phyloP scores from a whole-genome alignment of 2,797 vertebrate genomes.

The Parauchenoglanis punctatus region DNA sequence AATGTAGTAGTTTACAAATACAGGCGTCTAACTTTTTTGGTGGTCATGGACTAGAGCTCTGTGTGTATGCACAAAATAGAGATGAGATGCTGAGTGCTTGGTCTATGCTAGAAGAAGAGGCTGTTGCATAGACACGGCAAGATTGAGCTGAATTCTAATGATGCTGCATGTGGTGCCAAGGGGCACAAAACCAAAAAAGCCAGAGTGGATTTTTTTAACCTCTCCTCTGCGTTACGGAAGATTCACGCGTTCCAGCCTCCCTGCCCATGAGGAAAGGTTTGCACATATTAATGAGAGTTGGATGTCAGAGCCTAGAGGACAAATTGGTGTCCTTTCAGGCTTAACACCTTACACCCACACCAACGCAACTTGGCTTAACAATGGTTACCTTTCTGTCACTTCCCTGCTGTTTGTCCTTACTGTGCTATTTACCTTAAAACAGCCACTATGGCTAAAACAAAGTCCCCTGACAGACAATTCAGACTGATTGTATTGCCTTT shows the following conservation, averaged over 20 bases:
- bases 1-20: slow-evolving; percentile 28
- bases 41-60: neutral
- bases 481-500: neutral
- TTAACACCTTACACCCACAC: slow-evolving; percentile 37
- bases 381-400: neutral
- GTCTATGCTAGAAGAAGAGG: slow-evolving; percentile 53
- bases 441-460: neutral
- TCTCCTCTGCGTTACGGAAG: slow-evolving; percentile 46
- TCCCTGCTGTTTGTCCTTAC: neutral
- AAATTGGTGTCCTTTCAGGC: slow-evolving; percentile 46
- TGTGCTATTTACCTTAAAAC: neutral
- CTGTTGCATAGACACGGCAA: slow-evolving; percentile 65
- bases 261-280: slow-evolving; percentile 50
- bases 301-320: slow-evolving; percentile 57
- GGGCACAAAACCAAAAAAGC: slow-evolving; percentile 58
- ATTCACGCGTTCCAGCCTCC: slow-evolving; percentile 34
- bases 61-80: slow-evolving; percentile 26
- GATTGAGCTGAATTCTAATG: slow-evolving; percentile 66
- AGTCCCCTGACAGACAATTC: neutral
- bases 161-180: slow-evolving; percentile 64
- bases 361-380: slow-evolving; percentile 8
- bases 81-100: slow-evolving; percentile 28
- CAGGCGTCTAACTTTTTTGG: neutral
- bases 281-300: slow-evolving; percentile 64
- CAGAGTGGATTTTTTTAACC: slow-evolving; percentile 43